These are phyloP conservation scores for Scylla paramamosain DNA, from an alignment of 1,140 invertebrate species.

Conservation along the genomic window DNA sequence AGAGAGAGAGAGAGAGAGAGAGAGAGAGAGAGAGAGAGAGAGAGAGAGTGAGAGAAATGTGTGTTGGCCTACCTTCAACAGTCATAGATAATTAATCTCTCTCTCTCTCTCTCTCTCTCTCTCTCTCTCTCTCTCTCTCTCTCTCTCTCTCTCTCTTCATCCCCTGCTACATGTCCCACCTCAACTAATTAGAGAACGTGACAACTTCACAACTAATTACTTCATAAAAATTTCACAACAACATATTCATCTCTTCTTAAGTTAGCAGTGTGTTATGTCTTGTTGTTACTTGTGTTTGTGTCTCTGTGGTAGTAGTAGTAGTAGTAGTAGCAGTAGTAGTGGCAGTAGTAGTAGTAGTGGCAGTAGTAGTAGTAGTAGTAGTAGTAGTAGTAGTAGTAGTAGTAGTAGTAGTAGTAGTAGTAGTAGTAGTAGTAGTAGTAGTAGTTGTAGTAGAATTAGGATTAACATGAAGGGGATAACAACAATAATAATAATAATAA, in stretches of 20 bases:
- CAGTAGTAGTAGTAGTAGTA: conserved; percentile 1
- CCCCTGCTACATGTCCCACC: not conserved
- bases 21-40: not conserved
- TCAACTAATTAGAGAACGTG: not conserved
- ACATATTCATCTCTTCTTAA: no score
- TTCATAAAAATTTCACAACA: no score
- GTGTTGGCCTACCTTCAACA: not conserved
- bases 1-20: not conserved
- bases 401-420: no score
- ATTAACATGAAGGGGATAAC: not conserved
- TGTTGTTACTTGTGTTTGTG: no score
- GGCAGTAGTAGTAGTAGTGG: not conserved
- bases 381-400: not conserved
- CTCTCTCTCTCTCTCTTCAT: no score
- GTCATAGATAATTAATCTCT: not conserved
- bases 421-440: no score
- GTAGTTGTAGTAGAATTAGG: not conserved
- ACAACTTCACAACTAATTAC: not conserved
- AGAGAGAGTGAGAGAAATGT: not conserved
- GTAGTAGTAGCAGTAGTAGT: conserved; percentile 22
- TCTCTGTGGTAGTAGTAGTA: not conserved
- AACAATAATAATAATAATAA: not conserved
- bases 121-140: no score
- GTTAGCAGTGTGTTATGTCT: no score
- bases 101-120: not conserved